phyloP scores from a whole-genome alignment of 1,140 invertebrate species.

The Agrilus planipennis region DNA sequence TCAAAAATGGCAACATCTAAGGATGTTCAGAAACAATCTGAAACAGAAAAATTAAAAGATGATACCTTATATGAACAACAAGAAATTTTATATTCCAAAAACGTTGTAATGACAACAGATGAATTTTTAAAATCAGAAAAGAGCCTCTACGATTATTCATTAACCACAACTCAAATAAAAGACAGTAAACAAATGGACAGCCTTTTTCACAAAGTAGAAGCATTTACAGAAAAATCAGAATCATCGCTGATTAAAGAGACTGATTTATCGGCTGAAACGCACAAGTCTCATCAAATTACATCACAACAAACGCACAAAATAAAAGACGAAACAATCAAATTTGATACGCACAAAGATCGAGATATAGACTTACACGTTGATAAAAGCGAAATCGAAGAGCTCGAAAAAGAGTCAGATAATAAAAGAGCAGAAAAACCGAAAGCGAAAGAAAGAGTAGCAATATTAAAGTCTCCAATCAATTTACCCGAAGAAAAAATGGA shows the following conservation, averaged over 20 bases:
- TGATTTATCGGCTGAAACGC: neutral
- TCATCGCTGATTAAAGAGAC: no score
- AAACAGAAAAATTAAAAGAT: neutral
- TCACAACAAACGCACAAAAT: slow-evolving; percentile 19
- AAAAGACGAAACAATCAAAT: neutral
- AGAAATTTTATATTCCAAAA: neutral
- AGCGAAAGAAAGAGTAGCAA: slow-evolving; percentile 7
- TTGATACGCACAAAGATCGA: slow-evolving; percentile 10
- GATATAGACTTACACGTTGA: slow-evolving; percentile 38
- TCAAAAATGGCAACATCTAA: neutral
- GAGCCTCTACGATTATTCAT: no score
- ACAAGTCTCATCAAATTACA: neutral
- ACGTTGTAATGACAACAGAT: neutral
- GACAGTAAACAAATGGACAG: no score
- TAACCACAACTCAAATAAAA: no score
- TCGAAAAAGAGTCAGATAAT: slow-evolving; percentile 34
- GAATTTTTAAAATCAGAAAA: neutral
- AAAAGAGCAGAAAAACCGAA: slow-evolving; percentile 23
- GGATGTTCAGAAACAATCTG: neutral
- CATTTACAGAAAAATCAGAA: no score
- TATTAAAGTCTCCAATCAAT: slow-evolving; percentile 37
- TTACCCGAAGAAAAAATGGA: slow-evolving; percentile 44
- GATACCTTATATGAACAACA: neutral
- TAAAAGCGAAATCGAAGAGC: slow-evolving; percentile 40
- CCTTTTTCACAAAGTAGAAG: no score